A percentile compares a stretch with the other conserved stretches of the same genome.
These are phyloP conservation scores for Cossypha dichroa DNA, from an alignment of 2,797 vertebrate species.

Conservation along the genomic window DNA sequence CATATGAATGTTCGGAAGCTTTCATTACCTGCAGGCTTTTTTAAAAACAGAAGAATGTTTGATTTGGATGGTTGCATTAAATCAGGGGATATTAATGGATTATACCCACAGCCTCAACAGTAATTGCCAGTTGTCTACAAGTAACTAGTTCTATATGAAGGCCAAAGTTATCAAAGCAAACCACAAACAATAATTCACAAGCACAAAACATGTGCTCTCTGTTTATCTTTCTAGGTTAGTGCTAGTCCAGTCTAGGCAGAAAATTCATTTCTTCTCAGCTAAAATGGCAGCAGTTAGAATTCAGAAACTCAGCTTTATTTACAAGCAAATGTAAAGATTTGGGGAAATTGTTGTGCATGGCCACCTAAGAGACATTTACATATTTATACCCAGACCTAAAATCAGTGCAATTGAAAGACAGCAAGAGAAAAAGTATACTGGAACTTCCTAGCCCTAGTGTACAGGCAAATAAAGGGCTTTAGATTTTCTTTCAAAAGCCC, in stretches of 20 bases:
- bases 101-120: constrained; percentile 25
- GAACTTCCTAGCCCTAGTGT: neutral
- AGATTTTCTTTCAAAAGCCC: neutral
- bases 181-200: constrained; percentile 41
- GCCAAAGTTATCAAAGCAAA: constrained; percentile 60
- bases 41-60: constrained; percentile 52
- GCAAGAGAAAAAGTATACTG: neutral
- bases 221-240: constrained; percentile 45
- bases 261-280: neutral
- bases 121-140: constrained; percentile 52
- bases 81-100: constrained; percentile 48
- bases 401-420: neutral
- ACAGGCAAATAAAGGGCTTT: neutral
- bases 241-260: neutral
- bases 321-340: neutral
- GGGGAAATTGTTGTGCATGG: neutral
- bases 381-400: neutral
- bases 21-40: constrained; percentile 50
- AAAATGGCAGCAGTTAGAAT: neutral
- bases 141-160: constrained; percentile 11
- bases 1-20: constrained; percentile 22
- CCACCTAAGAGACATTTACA: neutral
- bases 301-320: neutral
- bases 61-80: constrained; percentile 55
- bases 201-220: constrained; percentile 8